These are phyloP conservation scores for Augiades crinisus DNA, from an alignment of 2,888 invertebrate genomes.

Conservation along the genomic window DNA sequence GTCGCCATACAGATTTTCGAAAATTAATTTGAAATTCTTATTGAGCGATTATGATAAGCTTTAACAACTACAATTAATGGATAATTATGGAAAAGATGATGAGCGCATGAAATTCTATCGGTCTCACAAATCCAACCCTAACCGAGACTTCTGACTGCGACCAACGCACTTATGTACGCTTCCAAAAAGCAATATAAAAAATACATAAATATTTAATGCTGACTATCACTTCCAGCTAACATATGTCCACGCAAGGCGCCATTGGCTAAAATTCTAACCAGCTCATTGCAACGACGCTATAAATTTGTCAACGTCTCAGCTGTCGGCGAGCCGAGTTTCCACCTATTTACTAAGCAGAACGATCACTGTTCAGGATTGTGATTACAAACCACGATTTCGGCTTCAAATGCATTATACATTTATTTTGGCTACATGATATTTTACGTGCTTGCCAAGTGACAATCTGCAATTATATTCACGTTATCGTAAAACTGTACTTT, in stretches of 20 bases:
- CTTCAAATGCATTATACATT: constrained; percentile 11
- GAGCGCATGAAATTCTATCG: too few relatives aligned
- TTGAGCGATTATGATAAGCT: too few relatives aligned
- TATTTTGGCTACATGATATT: background rate
- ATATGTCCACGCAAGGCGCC: constrained; percentile 33
- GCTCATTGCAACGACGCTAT: constrained; percentile 40
- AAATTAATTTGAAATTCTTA: too few relatives aligned
- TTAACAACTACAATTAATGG: too few relatives aligned
- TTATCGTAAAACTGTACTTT: background rate
- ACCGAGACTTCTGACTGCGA: too few relatives aligned
- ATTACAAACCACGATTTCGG: constrained; percentile 37
- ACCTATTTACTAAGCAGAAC: constrained; percentile 35
- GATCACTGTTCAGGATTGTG: constrained; percentile 48
- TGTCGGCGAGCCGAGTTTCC: constrained; percentile 36
- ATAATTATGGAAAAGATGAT: too few relatives aligned
- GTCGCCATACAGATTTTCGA: too few relatives aligned
- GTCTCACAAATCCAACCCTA: too few relatives aligned
- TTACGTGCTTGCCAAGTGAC: background rate
- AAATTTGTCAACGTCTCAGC: constrained; percentile 62
- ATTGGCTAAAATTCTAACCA: constrained; percentile 39
- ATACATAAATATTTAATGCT: too few relatives aligned
- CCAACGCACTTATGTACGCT: too few relatives aligned
- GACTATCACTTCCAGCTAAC: constrained; percentile 10
- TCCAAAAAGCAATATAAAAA: too few relatives aligned
- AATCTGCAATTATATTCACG: background rate